Conservation (phyloP, 2,888 invertebrate species). For the Parnassius mnemosyne region DNA sequence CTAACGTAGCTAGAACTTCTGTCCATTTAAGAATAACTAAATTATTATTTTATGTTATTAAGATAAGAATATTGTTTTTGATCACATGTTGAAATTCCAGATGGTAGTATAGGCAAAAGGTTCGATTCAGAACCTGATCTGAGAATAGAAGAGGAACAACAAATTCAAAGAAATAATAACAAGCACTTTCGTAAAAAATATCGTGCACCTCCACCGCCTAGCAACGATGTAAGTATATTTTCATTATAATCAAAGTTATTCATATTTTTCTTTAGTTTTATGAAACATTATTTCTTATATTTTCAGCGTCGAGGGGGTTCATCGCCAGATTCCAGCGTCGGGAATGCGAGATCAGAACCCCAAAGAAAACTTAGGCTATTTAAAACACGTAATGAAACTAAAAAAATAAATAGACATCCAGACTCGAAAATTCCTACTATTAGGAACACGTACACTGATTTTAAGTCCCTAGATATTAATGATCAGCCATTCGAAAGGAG, state of each 20-base stretch:
- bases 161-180: conserved; percentile 51
- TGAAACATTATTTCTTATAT: background rate
- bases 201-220: conserved; percentile 85
- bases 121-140: conserved; percentile 90
- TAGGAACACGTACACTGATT: conserved; percentile 59
- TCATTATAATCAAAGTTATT: conserved; percentile 19
- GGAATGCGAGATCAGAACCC: conserved; percentile 71
- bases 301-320: conserved; percentile 74
- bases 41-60: too few species aligned
- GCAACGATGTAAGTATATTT: conserved; percentile 56
- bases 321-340: conserved; percentile 81
- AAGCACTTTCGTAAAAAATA: conserved; percentile 87
- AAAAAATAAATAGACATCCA: conserved; percentile 69
- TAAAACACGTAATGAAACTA: conserved; percentile 87
- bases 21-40: too few species aligned
- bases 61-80: background rate
- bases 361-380: conserved; percentile 84
- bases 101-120: conserved; percentile 69
- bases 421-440: conserved; percentile 55
- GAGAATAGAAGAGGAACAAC: conserved; percentile 64
- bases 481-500: conserved; percentile 67
- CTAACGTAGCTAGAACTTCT: too few species aligned
- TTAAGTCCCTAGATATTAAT: conserved; percentile 61
- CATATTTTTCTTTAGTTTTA: background rate
- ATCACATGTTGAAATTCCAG: conserved; percentile 40